phyloP scores from a whole-genome alignment of 2,113 vertebrate species.

The Pseudorectes ferrugineus region DNA sequence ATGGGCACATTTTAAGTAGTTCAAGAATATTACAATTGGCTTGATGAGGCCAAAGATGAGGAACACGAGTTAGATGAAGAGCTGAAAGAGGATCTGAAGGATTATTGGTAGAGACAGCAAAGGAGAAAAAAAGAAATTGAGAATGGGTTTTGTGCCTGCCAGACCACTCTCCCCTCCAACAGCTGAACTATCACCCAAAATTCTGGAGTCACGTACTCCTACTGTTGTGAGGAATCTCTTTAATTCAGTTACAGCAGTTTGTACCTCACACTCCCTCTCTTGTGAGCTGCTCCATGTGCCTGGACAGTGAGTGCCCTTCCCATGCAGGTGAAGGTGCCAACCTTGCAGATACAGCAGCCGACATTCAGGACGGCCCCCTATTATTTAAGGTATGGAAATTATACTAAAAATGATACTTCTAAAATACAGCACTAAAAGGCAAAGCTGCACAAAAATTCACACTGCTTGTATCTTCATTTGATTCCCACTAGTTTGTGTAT shows the following conservation, averaged over 20 bases:
- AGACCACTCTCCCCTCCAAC: background rate
- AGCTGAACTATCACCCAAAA: background rate
- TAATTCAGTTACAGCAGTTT: background rate
- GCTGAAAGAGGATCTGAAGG: background rate
- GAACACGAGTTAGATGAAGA: background rate
- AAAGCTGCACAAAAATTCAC: background rate
- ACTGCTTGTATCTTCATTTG: background rate
- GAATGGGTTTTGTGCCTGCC: background rate
- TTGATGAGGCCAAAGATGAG: background rate
- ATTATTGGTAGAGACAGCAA: background rate
- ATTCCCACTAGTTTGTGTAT: background rate
- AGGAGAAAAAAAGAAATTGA: background rate
- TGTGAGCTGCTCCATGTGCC: background rate
- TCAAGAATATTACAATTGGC: background rate
- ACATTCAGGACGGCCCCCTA: background rate
- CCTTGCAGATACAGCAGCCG: background rate
- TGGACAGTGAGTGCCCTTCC: background rate
- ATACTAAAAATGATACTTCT: background rate
- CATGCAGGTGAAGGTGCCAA: background rate
- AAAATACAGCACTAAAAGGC: background rate
- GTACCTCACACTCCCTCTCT: background rate
- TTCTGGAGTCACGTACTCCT: background rate
- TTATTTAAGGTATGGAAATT: background rate
- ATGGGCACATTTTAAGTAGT: background rate
- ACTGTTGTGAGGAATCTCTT: background rate